Percentiles rank a stretch among this genome's conserved stretches.
Conservation (phyloP, 2,797 vertebrate genomes). For the Spinus pinus region DNA sequence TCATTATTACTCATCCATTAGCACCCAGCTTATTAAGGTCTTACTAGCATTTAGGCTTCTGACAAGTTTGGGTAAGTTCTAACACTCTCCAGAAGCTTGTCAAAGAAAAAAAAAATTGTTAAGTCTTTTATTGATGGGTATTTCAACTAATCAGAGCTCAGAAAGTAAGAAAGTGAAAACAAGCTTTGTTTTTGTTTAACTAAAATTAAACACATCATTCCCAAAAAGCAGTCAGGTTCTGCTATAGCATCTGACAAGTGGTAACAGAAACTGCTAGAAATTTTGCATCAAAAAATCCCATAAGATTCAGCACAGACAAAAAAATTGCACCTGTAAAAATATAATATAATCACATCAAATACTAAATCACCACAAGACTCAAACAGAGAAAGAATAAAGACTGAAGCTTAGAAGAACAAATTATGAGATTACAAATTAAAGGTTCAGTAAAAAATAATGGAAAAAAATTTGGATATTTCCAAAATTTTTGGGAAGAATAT, state of each 20-base stretch:
- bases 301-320: neutral
- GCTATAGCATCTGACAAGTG: neutral
- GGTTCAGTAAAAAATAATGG: neutral
- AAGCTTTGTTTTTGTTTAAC: neutral
- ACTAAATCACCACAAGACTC: neutral
- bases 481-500: neutral
- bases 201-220: neutral
- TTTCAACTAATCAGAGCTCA: neutral
- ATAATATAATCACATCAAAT: neutral
- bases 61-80: neutral
- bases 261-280: neutral
- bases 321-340: neutral
- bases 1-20: neutral
- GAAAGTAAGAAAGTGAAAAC: neutral
- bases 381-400: neutral
- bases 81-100: neutral
- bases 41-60: neutral
- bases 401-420: neutral
- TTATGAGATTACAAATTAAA: neutral
- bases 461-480: neutral
- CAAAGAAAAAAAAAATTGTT: neutral
- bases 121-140: neutral
- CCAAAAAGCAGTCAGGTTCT: neutral
- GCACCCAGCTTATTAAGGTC: neutral
- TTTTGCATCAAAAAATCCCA: neutral